phyloP scores from a whole-genome alignment of 2,113 vertebrate species.

The Saccopteryx leptura region DNA sequence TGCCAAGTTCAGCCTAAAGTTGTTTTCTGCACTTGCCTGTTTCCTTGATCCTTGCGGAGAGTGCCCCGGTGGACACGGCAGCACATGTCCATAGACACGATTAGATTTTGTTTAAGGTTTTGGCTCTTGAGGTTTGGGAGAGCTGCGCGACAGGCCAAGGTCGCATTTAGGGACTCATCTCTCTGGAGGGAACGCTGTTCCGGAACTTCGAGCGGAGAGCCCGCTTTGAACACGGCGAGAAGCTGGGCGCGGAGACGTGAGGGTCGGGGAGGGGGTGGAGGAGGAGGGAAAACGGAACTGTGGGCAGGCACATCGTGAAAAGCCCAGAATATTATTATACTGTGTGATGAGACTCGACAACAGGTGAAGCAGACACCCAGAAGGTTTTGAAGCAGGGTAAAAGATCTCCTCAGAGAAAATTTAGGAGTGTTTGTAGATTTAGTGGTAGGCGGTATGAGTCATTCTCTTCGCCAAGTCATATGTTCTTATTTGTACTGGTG shows the following conservation, averaged over 20 bases:
- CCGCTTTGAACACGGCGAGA: not conserved
- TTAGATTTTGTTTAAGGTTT: conserved; percentile 21
- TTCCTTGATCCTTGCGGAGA: conserved; percentile 36
- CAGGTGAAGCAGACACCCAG: not conserved
- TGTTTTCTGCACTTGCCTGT: not conserved
- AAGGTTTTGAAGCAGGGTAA: conserved; percentile 41
- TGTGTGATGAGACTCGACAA: too few relatives aligned
- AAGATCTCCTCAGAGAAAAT: not conserved
- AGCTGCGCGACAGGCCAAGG: not conserved
- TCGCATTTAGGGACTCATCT: not conserved
- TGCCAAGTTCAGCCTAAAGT: not conserved
- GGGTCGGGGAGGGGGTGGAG: not conserved
- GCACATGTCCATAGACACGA: not conserved
- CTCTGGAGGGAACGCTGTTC: not conserved
- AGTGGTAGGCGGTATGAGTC: not conserved
- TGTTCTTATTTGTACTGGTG: not conserved
- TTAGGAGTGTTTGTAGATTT: not conserved
- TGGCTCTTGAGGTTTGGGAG: not conserved
- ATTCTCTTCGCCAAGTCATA: not conserved
- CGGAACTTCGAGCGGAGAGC: not conserved
- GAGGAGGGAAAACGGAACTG: not conserved
- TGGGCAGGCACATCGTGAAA: not conserved
- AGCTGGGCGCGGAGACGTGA: not conserved
- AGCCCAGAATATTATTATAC: not conserved
- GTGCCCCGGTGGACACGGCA: not conserved